A percentile compares a stretch with the other conserved stretches of the same genome.
phyloP scores from a whole-genome alignment of 30 jellyfish, hydroid and myxozoan genomes.

The Nemopilema nomurai region DNA sequence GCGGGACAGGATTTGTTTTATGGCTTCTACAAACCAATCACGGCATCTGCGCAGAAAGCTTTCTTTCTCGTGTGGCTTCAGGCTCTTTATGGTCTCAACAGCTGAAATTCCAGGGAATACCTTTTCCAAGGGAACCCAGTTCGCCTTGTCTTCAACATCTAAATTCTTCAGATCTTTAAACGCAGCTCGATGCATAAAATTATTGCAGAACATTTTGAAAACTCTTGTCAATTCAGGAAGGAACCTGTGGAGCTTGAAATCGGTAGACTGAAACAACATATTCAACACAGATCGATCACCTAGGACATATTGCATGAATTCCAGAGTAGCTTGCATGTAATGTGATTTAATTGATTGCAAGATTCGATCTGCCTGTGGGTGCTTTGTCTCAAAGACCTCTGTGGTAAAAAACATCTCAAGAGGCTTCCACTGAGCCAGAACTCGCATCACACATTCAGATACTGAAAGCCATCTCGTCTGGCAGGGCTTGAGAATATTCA shows the following conservation, averaged over 20 bases:
- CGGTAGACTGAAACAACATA: conserved; percentile 29
- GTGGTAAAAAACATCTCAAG: conserved; percentile 17
- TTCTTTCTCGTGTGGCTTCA: conserved; percentile 22
- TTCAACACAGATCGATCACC: conserved; percentile 28
- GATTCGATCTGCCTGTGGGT: conserved; percentile 40
- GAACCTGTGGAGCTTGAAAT: conserved; percentile 18
- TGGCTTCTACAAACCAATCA: conserved; percentile 17
- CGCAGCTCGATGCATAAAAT: conserved; percentile 21
- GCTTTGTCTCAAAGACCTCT: conserved; percentile 46
- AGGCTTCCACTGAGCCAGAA: conserved; percentile 14
- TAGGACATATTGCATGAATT: conserved; percentile 24
- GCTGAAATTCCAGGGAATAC: conserved; percentile 8
- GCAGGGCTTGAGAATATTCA: conserved; percentile 41
- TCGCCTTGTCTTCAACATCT: conserved; percentile 8
- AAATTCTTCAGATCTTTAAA: not conserved
- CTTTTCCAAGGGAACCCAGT: conserved; percentile 17
- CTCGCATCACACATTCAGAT: not conserved
- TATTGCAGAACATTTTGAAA: conserved; percentile 9
- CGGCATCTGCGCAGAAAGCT: conserved; percentile 17
- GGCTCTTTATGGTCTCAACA: not conserved
- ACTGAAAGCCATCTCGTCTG: conserved; percentile 39
- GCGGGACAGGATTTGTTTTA: conserved; percentile 2
- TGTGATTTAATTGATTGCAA: conserved; percentile 3
- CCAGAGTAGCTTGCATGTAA: conserved; percentile 29
- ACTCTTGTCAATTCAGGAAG: conserved; percentile 22